phyloP scores from a whole-genome alignment of 2,113 vertebrate genomes.

The Hystrix brachyura region DNA sequence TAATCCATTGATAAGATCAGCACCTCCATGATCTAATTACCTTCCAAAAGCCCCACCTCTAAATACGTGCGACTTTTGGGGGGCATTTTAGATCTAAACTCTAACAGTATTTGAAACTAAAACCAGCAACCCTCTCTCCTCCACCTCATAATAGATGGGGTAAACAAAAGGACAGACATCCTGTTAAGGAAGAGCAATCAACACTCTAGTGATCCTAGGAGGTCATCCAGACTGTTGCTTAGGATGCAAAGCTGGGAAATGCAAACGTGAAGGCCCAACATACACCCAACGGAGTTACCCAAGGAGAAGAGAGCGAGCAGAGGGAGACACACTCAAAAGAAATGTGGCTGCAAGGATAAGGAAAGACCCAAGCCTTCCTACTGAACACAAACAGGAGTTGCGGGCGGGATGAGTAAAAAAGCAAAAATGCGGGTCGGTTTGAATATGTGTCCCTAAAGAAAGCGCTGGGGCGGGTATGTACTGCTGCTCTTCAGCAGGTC shows the following conservation, averaged over 20 bases:
- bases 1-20: background rate
- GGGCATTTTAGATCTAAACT: background rate
- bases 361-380: background rate
- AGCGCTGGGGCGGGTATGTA: fast-evolving
- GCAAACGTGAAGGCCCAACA: background rate
- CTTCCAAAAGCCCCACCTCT: background rate
- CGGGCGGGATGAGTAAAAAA: no score
- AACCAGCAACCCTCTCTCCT: background rate
- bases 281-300: background rate
- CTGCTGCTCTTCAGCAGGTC: background rate
- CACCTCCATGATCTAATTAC: background rate
- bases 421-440: background rate
- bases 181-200: background rate
- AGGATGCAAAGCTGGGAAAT: background rate
- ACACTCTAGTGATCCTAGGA: no score
- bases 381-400: background rate
- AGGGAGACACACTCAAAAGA: fast-evolving
- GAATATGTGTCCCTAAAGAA: background rate
- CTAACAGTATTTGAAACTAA: background rate
- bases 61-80: background rate
- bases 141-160: background rate
- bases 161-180: background rate
- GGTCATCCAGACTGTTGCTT: background rate
- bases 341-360: no score
- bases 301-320: background rate